Percentiles rank a stretch among this genome's conserved stretches.
phyloP scores from a whole-genome alignment of 30 jellyfish, hydroid and myxozoan species.

The Turritopsis dohrnii region DNA sequence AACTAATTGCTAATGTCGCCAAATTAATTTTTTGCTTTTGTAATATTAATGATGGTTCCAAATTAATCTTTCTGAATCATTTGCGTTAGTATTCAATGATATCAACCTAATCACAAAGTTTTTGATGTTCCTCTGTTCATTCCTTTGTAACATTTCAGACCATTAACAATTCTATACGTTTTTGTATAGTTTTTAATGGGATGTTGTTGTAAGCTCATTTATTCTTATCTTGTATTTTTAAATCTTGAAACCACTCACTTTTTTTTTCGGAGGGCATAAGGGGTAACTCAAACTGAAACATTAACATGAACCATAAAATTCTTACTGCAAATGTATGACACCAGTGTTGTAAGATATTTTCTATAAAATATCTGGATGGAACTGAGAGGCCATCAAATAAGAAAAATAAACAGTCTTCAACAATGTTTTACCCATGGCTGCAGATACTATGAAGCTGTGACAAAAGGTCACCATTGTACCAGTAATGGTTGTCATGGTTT shows the following conservation, averaged over 20 bases:
- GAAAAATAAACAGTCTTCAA: not conserved
- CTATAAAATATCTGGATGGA: not conserved
- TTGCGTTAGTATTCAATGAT: not conserved
- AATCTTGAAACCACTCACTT: too few species aligned
- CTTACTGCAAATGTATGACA: not conserved
- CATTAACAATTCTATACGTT: too few species aligned
- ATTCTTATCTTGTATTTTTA: too few species aligned
- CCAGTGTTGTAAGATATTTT: not conserved
- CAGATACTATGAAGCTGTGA: not conserved
- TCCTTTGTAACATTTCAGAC: too few species aligned
- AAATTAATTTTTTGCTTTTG: not conserved
- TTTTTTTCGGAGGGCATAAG: too few species aligned
- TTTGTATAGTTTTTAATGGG: too few species aligned
- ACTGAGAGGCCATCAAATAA: not conserved
- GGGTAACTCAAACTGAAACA: too few species aligned
- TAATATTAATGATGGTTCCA: not conserved
- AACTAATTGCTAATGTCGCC: not conserved
- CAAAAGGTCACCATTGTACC: not conserved
- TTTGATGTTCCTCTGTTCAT: too few species aligned
- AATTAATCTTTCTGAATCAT: not conserved
- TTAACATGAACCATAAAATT: too few species aligned
- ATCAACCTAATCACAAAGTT: too few species aligned
- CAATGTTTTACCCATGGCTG: not conserved
- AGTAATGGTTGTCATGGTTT: too few species aligned
- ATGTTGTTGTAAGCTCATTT: too few species aligned